Conservation (phyloP, 2,888 invertebrate genomes). For the Cylloceria caligata region DNA sequence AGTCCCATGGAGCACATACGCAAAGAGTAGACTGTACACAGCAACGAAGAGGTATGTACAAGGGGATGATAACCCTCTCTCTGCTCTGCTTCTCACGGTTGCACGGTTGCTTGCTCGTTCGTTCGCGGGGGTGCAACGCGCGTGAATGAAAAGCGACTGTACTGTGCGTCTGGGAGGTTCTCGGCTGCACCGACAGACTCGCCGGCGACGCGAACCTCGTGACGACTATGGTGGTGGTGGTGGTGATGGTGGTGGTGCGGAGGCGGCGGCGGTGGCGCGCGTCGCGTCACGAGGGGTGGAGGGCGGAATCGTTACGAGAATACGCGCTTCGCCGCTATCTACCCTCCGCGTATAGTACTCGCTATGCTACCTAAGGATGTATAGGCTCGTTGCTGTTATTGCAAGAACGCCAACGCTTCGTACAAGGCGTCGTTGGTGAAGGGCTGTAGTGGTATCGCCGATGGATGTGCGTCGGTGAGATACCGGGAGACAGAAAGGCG, state of each 20-base stretch:
- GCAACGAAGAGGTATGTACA: neutral
- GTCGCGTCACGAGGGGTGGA: constrained; percentile 55
- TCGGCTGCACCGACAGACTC: constrained; percentile 52
- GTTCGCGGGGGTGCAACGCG: constrained; percentile 35
- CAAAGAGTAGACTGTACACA: neutral
- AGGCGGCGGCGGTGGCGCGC: constrained; percentile 51
- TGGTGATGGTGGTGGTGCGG: constrained; percentile 20
- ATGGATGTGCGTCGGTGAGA: constrained; percentile 46
- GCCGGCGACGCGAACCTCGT: constrained; percentile 27
- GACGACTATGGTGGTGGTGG: constrained; percentile 26
- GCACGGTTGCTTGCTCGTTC: neutral
- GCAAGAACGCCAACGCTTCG: neutral
- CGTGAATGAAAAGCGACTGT: constrained; percentile 64
- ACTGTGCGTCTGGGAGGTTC: constrained; percentile 55
- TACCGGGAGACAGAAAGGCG: constrained; percentile 63
- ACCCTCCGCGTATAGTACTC: neutral
- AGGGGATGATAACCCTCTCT: constrained; percentile 17
- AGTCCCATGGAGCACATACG: neutral
- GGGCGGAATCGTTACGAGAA: constrained; percentile 65
- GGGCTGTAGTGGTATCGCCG: no score
- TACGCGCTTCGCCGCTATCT: constrained; percentile 32
- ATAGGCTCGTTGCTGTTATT: neutral
- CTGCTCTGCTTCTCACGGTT: neutral
- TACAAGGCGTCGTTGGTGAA: neutral
- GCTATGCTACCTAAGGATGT: neutral